A percentile compares a stretch with the other conserved stretches of the same genome.
These are phyloP conservation scores for Apodemus sylvaticus DNA, from an alignment of 2,113 vertebrate species.

Conservation along the genomic window DNA sequence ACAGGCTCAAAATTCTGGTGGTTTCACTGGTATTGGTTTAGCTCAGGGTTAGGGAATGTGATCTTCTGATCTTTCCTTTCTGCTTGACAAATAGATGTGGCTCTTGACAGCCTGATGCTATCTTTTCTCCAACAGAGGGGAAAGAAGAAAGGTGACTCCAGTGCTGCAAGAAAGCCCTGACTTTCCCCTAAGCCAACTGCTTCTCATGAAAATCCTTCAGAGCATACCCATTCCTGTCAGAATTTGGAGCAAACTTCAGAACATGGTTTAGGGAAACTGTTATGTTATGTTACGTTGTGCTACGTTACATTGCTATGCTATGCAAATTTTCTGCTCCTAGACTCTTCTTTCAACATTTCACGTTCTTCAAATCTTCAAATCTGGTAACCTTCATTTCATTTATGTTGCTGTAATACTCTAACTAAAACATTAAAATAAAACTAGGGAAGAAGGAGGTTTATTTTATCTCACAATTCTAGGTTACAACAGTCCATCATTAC, in stretches of 20 bases:
- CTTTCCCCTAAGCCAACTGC: neutral
- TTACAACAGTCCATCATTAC: neutral
- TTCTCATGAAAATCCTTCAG: neutral
- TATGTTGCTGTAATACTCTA: neutral
- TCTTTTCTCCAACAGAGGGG: neutral
- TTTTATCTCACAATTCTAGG: neutral
- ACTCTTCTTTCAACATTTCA: neutral
- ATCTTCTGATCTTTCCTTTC: neutral
- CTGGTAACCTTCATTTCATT: neutral
- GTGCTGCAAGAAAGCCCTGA: neutral
- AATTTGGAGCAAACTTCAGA: neutral
- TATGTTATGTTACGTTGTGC: neutral
- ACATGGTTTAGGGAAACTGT: neutral
- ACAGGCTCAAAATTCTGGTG: neutral
- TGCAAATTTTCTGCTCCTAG: neutral
- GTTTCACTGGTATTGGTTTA: neutral
- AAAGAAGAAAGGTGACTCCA: neutral
- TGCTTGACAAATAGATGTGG: fast-evolving
- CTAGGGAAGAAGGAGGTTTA: neutral
- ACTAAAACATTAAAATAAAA: neutral
- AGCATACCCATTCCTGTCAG: neutral
- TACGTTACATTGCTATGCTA: too few relatives aligned
- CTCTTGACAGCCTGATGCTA: neutral
- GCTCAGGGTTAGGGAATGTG: neutral
- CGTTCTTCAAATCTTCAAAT: neutral